These are phyloP conservation scores for Heteromyza rotundicornis DNA, from an alignment of 2,888 invertebrate species.

Conservation along the genomic window DNA sequence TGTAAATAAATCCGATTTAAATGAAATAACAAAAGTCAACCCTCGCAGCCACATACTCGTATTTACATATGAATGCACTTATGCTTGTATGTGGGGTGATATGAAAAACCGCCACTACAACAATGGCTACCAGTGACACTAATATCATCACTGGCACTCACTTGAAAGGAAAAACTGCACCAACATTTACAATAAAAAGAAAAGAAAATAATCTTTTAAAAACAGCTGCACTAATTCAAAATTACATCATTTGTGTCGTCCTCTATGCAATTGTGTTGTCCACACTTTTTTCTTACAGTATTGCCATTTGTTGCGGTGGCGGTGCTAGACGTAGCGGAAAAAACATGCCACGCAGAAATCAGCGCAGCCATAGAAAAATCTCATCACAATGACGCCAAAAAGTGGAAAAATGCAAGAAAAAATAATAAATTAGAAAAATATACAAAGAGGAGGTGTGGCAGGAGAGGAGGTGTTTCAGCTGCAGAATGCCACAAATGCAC, in stretches of 20 bases:
- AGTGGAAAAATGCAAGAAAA: background rate
- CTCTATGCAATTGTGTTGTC: background rate
- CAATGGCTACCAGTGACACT: background rate
- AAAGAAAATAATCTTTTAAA: no score
- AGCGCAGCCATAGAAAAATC: slow-evolving; percentile 27
- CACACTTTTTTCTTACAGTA: slow-evolving; percentile 1
- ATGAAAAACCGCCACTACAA: background rate
- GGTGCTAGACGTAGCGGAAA: background rate
- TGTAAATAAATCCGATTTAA: slow-evolving; percentile 22
- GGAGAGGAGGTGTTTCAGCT: background rate
- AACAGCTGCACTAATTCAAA: slow-evolving; percentile 17
- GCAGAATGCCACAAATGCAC: background rate
- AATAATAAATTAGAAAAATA: background rate
- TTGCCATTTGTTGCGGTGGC: slow-evolving; percentile 14
- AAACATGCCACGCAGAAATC: slow-evolving; percentile 6
- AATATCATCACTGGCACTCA: background rate
- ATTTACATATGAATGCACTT: background rate
- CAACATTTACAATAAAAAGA: no score
- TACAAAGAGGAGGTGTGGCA: background rate
- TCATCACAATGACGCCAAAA: slow-evolving; percentile 23
- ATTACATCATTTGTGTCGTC: background rate
- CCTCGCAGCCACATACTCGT: background rate
- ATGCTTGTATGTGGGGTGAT: background rate
- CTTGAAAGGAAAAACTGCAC: background rate
- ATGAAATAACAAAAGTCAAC: slow-evolving; percentile 18